Percentiles rank a stretch among this genome's conserved stretches.
phyloP scores from a whole-genome alignment of 2,888 invertebrate genomes.

The Acanthopleura granulata region DNA sequence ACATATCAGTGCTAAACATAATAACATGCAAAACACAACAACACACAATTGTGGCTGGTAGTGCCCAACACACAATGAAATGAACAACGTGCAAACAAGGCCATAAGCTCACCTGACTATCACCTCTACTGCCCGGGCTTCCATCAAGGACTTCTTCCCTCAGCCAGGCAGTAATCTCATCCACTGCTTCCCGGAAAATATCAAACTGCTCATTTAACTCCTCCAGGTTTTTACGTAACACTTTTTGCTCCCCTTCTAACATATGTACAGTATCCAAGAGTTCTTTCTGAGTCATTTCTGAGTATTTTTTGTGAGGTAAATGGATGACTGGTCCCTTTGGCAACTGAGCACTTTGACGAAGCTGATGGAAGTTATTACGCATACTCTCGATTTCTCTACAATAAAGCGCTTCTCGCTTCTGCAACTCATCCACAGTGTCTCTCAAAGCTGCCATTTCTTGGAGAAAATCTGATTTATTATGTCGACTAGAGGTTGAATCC shows the following conservation, averaged over 20 bases:
- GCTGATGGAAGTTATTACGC: background rate
- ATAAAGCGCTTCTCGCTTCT: slow-evolving; percentile 3
- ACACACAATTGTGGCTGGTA: too few relatives aligned
- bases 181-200: background rate
- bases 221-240: background rate
- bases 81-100: too few relatives aligned
- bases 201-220: background rate
- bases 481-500: background rate
- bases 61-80: too few relatives aligned
- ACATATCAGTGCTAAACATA: too few relatives aligned
- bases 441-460: background rate
- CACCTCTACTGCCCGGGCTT: background rate
- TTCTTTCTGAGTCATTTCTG: slow-evolving; percentile 7
- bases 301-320: background rate
- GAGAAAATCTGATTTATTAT: background rate
- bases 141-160: slow-evolving; percentile 1
- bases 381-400: slow-evolving; percentile 2
- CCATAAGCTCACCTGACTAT: too few relatives aligned
- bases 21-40: too few relatives aligned
- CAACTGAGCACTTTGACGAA: background rate
- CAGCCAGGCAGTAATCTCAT: slow-evolving; percentile 4
- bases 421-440: background rate
- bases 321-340: background rate
- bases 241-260: background rate
- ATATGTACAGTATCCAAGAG: background rate